A percentile compares a stretch with the other conserved stretches of the same genome.
These are phyloP conservation scores for Prunella fulvescens DNA, from an alignment of 2,113 vertebrate genomes.

Conservation along the genomic window DNA sequence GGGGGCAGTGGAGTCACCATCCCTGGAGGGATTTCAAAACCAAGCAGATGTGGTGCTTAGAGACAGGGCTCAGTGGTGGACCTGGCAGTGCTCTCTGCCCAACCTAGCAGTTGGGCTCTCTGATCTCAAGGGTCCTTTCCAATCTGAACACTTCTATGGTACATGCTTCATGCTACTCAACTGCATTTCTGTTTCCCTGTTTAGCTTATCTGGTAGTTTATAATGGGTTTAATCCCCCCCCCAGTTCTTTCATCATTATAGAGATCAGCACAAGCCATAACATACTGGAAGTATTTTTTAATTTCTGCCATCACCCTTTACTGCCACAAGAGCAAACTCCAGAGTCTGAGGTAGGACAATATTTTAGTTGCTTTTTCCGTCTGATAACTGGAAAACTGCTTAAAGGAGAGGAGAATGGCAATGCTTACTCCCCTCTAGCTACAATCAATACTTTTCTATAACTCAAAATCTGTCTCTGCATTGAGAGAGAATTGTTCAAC, in stretches of 20 bases:
- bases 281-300: neutral
- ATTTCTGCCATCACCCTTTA: neutral
- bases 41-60: neutral
- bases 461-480: neutral
- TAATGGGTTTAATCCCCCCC: neutral
- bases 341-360: neutral
- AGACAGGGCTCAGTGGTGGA: neutral
- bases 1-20: neutral
- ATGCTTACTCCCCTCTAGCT: neutral
- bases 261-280: neutral
- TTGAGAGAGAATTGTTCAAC: neutral
- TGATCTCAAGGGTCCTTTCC: neutral
- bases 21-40: neutral
- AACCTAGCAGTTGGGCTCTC: neutral
- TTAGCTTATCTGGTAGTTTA: neutral
- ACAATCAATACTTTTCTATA: neutral
- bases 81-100: no score
- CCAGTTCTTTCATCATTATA: neutral
- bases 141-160: neutral
- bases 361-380: neutral
- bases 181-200: neutral
- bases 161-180: neutral
- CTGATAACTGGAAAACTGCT: neutral
- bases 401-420: neutral
- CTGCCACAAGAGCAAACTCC: neutral